Base-by-base conservation (phyloP, 2,797 vertebrate species). In the Ammospiza maritima region DNA sequence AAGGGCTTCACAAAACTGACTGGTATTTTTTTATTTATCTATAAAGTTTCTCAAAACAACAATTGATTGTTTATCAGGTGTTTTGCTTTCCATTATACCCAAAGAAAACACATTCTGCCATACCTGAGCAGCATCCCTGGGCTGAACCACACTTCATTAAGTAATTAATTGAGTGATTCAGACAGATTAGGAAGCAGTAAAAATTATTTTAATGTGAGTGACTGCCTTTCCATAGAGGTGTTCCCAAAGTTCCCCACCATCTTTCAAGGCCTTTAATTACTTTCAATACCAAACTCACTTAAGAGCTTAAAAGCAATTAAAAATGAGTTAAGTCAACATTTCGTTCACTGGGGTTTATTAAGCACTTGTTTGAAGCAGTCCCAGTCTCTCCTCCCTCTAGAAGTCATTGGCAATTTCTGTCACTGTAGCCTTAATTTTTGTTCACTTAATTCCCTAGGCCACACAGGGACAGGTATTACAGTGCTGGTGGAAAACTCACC, bases 291-390 rank as follows among this genome's bases (percentile, higher is more conserved):
- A 86, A 86, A 62, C 34, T 66, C 65, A 23, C 60, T 90, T 79
- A 53, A 62, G 88, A 84, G 34, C 40, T 62, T 61, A 38, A 77
- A 83, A 92, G 73, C 77, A 88, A 90, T 92, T 80, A 92, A 73
- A 86, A 86, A 47, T 6, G 0, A 79, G 56, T 83, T 58, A 73
- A 86, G 69, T n/a, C 94, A 83, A 77, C 73, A 60, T 26, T 67
- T 64, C 72, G 79, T 85, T 69, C 85, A 76, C 40, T 50, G n/a
- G 36, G 48, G 79, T 65, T 71, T 69, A 42, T 65, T n/a, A 82
- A 75, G 38, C 44, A 61, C 65, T 83, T 77, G 34, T 83, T 73
- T n/a, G 60, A 80, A 77, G 69, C 40, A 80, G 32, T 47, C 80
- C 44, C 65, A 77, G 15, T 27, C 48, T 62, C 76, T 77, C 64